These are phyloP conservation scores for Listronotus oregonensis DNA, from an alignment of 1,140 invertebrate genomes.

Conservation along the genomic window DNA sequence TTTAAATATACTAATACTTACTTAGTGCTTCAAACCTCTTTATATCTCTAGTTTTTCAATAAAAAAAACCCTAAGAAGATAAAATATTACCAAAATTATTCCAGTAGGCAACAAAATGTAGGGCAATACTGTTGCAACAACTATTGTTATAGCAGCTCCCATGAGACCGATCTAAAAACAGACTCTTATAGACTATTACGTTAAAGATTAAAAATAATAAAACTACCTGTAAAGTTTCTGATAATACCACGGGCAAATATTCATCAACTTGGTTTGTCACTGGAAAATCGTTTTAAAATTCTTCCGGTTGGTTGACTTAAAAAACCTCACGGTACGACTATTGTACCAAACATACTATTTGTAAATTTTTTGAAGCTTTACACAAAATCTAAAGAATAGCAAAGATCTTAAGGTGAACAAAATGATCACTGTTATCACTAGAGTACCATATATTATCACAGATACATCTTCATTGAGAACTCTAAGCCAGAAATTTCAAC, in stretches of 20 bases:
- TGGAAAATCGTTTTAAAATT: slow-evolving; percentile 75
- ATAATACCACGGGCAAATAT: slow-evolving; percentile 71
- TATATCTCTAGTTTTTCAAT: no score
- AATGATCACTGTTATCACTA: slow-evolving; percentile 54
- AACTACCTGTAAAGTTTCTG: slow-evolving; percentile 78
- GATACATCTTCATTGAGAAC: slow-evolving; percentile 34
- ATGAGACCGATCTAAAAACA: slow-evolving; percentile 26
- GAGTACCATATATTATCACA: slow-evolving; percentile 44
- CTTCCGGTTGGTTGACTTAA: slow-evolving; percentile 84
- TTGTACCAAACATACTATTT: slow-evolving; percentile 83
- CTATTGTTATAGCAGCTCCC: slow-evolving; percentile 11
- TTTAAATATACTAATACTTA: no score
- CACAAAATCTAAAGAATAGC: slow-evolving; percentile 75
- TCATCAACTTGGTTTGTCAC: slow-evolving; percentile 84
- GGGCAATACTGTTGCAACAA: slow-evolving; percentile 28
- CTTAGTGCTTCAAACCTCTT: no score
- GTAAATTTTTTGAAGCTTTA: slow-evolving; percentile 66
- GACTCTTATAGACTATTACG: no score
- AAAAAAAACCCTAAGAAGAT: no score
- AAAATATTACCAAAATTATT: slow-evolving; percentile 14
- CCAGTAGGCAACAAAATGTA: slow-evolving; percentile 21
- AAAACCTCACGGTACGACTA: slow-evolving; percentile 86
- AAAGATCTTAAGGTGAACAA: slow-evolving; percentile 67
- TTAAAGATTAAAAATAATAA: no score
- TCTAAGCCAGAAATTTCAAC: slow-evolving; percentile 44